Conservation (phyloP, 2,888 invertebrate genomes). For the Matsumyia berberina region DNA sequence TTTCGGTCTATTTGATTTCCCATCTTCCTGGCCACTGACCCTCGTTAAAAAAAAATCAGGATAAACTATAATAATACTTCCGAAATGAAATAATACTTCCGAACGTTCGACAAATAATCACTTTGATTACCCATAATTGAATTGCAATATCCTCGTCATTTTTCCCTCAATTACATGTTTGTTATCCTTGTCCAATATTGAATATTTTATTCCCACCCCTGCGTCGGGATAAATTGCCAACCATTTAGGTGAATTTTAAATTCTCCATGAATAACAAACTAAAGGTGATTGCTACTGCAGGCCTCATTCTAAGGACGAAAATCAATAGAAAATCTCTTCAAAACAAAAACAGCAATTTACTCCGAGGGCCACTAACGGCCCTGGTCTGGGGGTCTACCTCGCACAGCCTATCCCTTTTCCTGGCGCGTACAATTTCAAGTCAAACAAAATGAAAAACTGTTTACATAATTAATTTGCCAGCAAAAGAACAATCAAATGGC, state of each 20-base stretch:
- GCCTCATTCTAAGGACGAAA: conserved; percentile 26
- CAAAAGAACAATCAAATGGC: conserved; percentile 74
- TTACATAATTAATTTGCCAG: conserved; percentile 79
- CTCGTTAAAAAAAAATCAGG: no score
- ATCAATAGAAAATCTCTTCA: conserved; percentile 66
- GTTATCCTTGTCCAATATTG: conserved; percentile 50
- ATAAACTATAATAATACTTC: no score
- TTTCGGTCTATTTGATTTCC: no score
- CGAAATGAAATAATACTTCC: no score
- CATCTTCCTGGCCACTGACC: no score
- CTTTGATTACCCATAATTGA: no score
- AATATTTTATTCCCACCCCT: conserved; percentile 9
- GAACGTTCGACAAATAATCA: no score
- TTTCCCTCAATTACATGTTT: conserved; percentile 50
- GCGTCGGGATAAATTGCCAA: conserved; percentile 18
- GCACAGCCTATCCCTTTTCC: conserved; percentile 48
- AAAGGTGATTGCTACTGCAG: conserved; percentile 47
- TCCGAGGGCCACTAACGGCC: background rate
- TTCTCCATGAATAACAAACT: conserved; percentile 44
- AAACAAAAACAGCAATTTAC: conserved; percentile 58
- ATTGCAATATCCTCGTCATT: no score
- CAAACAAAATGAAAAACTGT: conserved; percentile 78
- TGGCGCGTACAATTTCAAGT: conserved; percentile 67
- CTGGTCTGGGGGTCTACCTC: background rate
- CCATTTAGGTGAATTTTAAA: conserved; percentile 44